Evolutionary conservation across 1,140 invertebrate genomes (phyloP), one percentile per base, ranked within the genome.

Genomic region (Lepidostoma basale): DNA sequence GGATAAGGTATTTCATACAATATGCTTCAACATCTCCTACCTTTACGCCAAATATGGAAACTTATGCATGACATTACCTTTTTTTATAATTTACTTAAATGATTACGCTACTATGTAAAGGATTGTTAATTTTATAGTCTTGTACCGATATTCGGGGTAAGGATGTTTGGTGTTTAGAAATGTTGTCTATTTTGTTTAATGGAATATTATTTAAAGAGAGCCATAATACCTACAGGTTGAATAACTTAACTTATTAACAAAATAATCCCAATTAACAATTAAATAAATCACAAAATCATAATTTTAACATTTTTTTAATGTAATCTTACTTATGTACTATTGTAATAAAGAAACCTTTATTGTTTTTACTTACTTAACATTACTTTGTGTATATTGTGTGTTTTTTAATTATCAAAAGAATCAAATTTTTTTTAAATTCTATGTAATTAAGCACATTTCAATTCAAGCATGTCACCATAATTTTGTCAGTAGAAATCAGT

Each of bases 51-150:
- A 58, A 66, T 68, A 47, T 72, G 64, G 64, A 68, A 66, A 62
- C 16, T 71, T 71, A 62, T 72, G 70, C 70, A 72, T 72, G 70
- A 66, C 10, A 62, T 63, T 67, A 49, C 63, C 60, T 62, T 70
- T 23, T 40, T 60, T 60, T 60, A 56, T 65, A 47, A 71, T 71
- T 72, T 63, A 45, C 45, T 59, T 67, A 30, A 56, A 62, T 64
- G 44, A 63, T 60, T 71, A 68, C 56, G 70, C 66, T 30, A 67
- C 22, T 40, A 63, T 64, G 45, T 40, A 22, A 54, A 67, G 42
- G 52, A 67, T 23, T 67, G 64, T 59, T 60, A 26, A 58, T 47
- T 33, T 16, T 36, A 49, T 45, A 67, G 64, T 42, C 16, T 36
- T 59, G 39, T 47, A 39, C 58, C 39, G 14, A 64, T 49, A 49